Evolutionary conservation across 2,888 invertebrate species (phyloP), one percentile per base, ranked within the genome.

Genomic region (Cosmia trapezina): DNA sequence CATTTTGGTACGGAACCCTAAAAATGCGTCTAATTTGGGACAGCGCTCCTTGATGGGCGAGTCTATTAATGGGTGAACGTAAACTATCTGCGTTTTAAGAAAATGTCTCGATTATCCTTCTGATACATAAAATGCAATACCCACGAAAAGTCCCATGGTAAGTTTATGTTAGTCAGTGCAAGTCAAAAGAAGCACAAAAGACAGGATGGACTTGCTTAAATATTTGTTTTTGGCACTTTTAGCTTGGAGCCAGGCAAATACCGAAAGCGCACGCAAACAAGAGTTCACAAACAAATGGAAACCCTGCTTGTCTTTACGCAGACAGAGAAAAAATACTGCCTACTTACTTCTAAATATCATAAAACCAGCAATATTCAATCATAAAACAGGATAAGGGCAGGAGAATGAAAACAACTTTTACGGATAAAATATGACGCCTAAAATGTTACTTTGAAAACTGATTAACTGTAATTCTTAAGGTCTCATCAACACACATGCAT

Each of bases 211-310:
- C 72, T 65, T 70, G 59, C 28, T 57, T 51, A 83, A 80, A 83
- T 49, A 80, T 83, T 83, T 73, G 63, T 57, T 80, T 83, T 60
- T 74, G 64, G 53, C 64, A 61, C 73, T 80, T 79, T 73, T 37
- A 73, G 54, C 60, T 60, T 28, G 56, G 57, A 73, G 56, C 60
- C 62, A 68, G n/a, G 57, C 75, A 80, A 80, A 80, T 54, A 80
- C 64, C 43, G 45, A 73, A 60, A 73, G 63, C 60, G 60, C 63
- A 72, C 51, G 78, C 72, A 80, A 80, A 83, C 47, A 79, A 63
- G 59, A 19, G 33, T 51, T 43, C 33, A 57, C 63, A 73, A 79
- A 83, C 59, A 83, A 73, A 67, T 59, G 56, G 22, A 80, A 53
- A 64, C 12, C 63, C 22, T 60, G n/a, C 56, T n/a, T 43, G 43